Conservation (phyloP, 2,888 invertebrate species). For the Aphidoletes aphidimyza region DNA sequence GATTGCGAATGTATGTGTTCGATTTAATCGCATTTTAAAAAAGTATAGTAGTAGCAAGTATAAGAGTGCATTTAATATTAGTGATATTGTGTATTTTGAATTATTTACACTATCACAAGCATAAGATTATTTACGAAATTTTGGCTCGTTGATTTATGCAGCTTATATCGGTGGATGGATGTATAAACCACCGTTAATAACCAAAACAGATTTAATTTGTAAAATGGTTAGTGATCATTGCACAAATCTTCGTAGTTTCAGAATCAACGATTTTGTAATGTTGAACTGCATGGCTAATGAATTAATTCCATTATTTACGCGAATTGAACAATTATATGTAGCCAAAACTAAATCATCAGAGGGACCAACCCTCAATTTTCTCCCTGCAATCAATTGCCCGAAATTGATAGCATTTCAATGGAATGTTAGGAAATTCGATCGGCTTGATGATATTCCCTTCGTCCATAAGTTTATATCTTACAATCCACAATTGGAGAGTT, state of each 20-base stretch:
- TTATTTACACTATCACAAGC: constrained; percentile 41
- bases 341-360: not conserved
- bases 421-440: not conserved
- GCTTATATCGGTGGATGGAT: not conserved
- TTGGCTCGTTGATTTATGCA: constrained; percentile 23
- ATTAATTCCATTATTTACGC: constrained; percentile 39
- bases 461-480: constrained; percentile 15
- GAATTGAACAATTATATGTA: not conserved
- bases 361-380: not conserved
- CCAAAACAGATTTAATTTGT: constrained; percentile 25
- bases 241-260: constrained; percentile 1
- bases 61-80: not conserved
- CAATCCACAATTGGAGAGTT: constrained; percentile 37
- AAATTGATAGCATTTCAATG: constrained; percentile 3
- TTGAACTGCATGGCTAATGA: not conserved
- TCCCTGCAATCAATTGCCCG: constrained; percentile 34
- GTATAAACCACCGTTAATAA: not conserved
- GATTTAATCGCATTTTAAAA: constrained; percentile 32
- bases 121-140: constrained; percentile 24
- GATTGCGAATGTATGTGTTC: constrained; percentile 21
- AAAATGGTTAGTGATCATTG: constrained; percentile 29
- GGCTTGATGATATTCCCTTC: constrained; percentile 30
- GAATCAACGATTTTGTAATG: not conserved
- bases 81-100: not conserved
- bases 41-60: constrained; percentile 9